Percentiles rank a stretch among this genome's conserved stretches.
Conservation (phyloP, 2,113 vertebrate genomes). For the crab-eating macaque (Macaca fascicularis) region DNA sequence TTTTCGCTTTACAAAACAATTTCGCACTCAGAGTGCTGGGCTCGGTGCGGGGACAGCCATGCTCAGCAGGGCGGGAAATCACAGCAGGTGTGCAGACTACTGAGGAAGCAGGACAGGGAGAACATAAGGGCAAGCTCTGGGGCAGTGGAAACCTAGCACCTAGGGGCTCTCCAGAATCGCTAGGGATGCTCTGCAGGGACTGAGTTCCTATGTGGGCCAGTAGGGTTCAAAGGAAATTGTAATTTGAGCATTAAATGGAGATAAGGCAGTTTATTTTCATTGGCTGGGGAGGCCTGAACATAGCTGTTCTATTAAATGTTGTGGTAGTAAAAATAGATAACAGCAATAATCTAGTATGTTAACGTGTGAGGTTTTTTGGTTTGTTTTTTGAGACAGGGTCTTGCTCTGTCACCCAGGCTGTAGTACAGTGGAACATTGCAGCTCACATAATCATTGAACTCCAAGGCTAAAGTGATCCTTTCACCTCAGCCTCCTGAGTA, state of each 20-base stretch:
- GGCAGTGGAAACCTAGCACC: not conserved
- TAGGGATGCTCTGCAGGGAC: too few species aligned
- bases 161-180: not conserved
- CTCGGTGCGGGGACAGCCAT: not conserved
- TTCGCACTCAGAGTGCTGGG: not conserved
- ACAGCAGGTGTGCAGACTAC: not conserved
- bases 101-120: not conserved
- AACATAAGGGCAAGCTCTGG: not conserved
- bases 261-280: not conserved
- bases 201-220: not conserved
- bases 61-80: not conserved
- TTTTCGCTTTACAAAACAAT: not conserved
- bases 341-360: not conserved
- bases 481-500: not conserved
- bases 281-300: not conserved
- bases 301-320: not conserved
- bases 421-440: not conserved
- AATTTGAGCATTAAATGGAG: not conserved
- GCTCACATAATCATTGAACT: not conserved
- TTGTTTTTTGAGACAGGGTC: not conserved
- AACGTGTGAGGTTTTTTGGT: not conserved
- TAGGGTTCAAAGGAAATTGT: not conserved
- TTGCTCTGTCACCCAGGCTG: not conserved
- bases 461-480: not conserved
- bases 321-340: conserved; percentile 15